Evolutionary conservation across 2,113 vertebrate species (phyloP), one percentile per base, ranked within the genome.

Genomic region (Peromyscus leucopus): DNA sequence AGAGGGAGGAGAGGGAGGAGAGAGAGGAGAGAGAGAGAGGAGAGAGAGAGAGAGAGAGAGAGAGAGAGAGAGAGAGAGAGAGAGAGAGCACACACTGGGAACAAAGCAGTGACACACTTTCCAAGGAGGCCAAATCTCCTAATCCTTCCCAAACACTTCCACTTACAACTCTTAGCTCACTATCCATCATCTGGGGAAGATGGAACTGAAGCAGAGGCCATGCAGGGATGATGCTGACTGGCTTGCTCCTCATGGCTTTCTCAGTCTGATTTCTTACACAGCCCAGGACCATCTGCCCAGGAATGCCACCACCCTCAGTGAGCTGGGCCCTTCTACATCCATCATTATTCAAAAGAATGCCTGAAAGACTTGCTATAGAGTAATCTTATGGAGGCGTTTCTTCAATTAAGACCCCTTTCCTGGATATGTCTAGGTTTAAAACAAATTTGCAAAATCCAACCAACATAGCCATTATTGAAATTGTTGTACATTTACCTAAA

Each of bases 401-500:
- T 36, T 83, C 55, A 83, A 26, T n/a, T 57, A 82, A 59, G 21
- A 59, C 21, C 36, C 36, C 21, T 83, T 82, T 57, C 79, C 21
- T 82, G 33, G 55, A 36, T 82, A n/a, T 82, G 55, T n/a, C 55
- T 59, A 82, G 51, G 28, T n/a, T 22, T 59, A 22, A 82, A n/a
- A 59, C 33, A 82, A 82, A 7, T 82, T 57, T 36, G 13, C 55
- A 82, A 82, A 59, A 82, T 82, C 33, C 55, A 82, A 57, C 36
- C 16, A 80, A 33, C 55, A 59, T 48, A 90, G 17, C 82, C 46
- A 78, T 17, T 51, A 65, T 12, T 88, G 71, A 97, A 75, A n/a
- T 67, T n/a, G 93, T 74, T 75, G 76, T 72, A 87, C 4, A 57
- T 31, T 87, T 76, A 95, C 84, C 17, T 84, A 88, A 93, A 94